Evolutionary conservation across 1,140 invertebrate genomes (phyloP), one percentile per base, ranked within the genome.

Genomic region (Neodiprion pinetum): DNA sequence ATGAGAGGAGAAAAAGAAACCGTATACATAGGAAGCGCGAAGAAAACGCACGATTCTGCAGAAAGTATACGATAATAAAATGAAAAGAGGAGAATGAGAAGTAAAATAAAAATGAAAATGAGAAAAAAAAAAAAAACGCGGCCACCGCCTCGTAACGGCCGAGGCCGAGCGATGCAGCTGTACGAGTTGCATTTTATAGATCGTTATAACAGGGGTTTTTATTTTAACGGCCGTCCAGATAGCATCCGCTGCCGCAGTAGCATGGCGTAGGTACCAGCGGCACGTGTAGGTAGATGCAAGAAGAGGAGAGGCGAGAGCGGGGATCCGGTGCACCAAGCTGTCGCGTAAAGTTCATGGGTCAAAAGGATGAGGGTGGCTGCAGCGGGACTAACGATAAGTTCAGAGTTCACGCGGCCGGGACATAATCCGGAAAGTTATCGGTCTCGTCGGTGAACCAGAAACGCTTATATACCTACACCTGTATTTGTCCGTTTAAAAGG

Each of bases 351-450:
- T 66, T 14, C 11, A 72, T 23, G 49, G 47, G 71, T 49, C 47
- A 72, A 53, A 70, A 50, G 49, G 71, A 72, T 72, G 23, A 1
- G 49, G n/a, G 21, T 47, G 69, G 67, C 67, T 28, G 40, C 14
- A 11, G 11, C 53, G 53, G 53, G 53, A 61, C 53, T 61, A 61
- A 61, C 53, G 53, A 61, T 61, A 61, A 61, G 53, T 61, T 61
- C 53, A 61, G 53, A 61, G 53, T 61, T 61, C 53, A 61, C 53
- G 53, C 11, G 53, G 53, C 53, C n/a, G 8, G 53, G 53, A 61
- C 1, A 61, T 61, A 61, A 61, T n/a, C 53, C 53, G 11, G 53
- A 61, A 61, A 61, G 53, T 61, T 61, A 61, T 61, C 53, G 53
- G 11, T 3, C n/a, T 61, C 53, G 53, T 11, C 53, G 53, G 53